Evolutionary conservation across 2,113 vertebrate genomes (phyloP).

Genomic region (Agelaius phoeniceus): DNA sequence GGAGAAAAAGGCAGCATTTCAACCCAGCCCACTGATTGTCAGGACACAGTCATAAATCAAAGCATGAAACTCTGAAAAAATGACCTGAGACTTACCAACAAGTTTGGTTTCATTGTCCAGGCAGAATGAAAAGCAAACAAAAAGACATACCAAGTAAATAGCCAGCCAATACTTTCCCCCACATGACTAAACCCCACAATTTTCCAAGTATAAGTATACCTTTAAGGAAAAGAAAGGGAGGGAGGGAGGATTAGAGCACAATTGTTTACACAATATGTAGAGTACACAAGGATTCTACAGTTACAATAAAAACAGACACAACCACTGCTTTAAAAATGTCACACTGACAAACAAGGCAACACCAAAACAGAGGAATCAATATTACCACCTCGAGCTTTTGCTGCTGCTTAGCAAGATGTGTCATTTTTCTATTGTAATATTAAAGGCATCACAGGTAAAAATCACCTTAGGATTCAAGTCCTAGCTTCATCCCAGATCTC

Average conservation of each 20-base stretch:
- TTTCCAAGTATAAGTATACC: neutral
- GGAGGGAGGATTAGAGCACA: neutral
- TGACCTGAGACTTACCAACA: neutral
- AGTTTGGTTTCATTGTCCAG: neutral
- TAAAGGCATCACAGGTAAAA: neutral
- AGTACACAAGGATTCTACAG: neutral
- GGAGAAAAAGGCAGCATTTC: neutral
- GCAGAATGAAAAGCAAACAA: conserved; percentile 3
- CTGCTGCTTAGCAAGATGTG: neutral
- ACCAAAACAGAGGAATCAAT: neutral
- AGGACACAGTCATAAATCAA: neutral
- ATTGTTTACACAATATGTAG: neutral
- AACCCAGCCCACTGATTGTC: neutral
- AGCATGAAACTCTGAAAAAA: neutral
- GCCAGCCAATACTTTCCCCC: neutral
- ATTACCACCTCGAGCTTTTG: neutral
- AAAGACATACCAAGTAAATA: neutral
- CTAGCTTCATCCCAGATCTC: neutral
- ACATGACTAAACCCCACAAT: neutral
- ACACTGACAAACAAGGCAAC: neutral
- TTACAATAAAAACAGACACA: neutral
- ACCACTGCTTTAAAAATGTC: neutral
- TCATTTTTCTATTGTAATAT: neutral
- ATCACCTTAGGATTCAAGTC: neutral
- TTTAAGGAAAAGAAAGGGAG: neutral